Percentiles rank a stretch among this genome's conserved stretches.
Conservation (phyloP, 2,797 vertebrate genomes). For the Microctenopoma stevenorrisi region DNA sequence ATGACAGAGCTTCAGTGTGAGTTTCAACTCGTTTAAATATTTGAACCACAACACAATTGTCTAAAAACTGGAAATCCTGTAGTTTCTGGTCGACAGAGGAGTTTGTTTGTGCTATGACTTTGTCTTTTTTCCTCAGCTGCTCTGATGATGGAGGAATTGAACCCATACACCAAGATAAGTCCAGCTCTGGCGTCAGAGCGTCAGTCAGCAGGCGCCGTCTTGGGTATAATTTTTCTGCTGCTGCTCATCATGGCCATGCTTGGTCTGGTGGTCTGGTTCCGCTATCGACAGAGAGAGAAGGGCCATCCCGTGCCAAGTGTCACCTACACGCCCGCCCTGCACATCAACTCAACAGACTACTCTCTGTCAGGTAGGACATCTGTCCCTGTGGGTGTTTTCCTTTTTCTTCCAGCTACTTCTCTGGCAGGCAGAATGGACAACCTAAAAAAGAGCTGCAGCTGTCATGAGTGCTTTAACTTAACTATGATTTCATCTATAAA, state of each 20-base stretch:
- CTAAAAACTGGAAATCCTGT: no score
- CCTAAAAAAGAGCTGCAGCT: not conserved
- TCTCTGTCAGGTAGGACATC: slow-evolving; percentile 90
- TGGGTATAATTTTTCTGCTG: slow-evolving; percentile 93
- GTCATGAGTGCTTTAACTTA: no score
- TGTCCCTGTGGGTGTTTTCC: rapidly evolving
- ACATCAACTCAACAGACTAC: slow-evolving; percentile 93
- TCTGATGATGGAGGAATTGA: slow-evolving; percentile 98
- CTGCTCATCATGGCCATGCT: slow-evolving; percentile 93
- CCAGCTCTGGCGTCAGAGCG: slow-evolving; percentile 93
- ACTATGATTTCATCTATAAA: not conserved
- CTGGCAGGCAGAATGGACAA: not conserved
- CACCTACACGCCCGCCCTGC: slow-evolving; percentile 93
- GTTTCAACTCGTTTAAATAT: no score
- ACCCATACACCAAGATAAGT: slow-evolving; percentile 99
- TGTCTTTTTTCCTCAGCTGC: slow-evolving; percentile 81
- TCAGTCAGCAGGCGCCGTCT: slow-evolving; percentile 92
- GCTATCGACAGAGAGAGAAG: slow-evolving; percentile 92
- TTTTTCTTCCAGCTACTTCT: not conserved
- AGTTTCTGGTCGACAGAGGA: no score
- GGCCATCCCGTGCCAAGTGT: slow-evolving; percentile 93
- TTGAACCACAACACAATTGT: no score
- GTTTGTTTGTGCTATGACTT: no score
- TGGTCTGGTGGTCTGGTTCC: slow-evolving; percentile 93
- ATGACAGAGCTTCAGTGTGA: no score